Conservation (phyloP, 2,797 vertebrate genomes). For the Graptemys geographica region DNA sequence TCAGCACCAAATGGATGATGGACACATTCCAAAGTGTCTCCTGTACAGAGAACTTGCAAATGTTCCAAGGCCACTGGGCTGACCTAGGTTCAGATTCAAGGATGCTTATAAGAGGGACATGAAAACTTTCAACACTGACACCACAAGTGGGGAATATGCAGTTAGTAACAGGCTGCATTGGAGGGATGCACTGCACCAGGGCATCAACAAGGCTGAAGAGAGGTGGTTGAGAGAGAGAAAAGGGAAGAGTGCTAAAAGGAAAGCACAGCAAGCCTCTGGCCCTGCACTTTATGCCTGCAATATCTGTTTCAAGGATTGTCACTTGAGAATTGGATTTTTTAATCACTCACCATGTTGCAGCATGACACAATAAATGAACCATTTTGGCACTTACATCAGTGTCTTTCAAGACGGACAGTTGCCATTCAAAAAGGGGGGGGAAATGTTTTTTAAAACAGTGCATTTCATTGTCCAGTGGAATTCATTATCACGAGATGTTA, state of each 20-base stretch:
- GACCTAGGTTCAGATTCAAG: not conserved
- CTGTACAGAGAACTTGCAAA: not conserved
- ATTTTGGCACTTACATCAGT: not conserved
- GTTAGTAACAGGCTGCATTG: not conserved
- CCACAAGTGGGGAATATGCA: not conserved
- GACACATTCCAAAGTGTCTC: not conserved
- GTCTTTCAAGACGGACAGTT: not conserved
- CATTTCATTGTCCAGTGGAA: not conserved
- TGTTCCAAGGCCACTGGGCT: not conserved
- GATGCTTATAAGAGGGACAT: not conserved
- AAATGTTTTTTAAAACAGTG: not conserved
- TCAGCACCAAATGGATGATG: not conserved
- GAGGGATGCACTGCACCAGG: not conserved
- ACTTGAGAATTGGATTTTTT: not conserved
- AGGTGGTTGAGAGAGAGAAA: not conserved
- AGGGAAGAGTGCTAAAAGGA: not conserved
- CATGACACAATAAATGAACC: not conserved
- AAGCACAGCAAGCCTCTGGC: not conserved
- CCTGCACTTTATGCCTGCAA: no score
- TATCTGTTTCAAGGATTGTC: not conserved
- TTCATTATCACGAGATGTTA: not conserved
- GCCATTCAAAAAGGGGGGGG: not conserved
- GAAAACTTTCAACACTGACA: not conserved
- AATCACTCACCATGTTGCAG: no score
- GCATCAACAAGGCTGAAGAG: not conserved